A percentile compares a stretch with the other conserved stretches of the same genome.
Evolutionary conservation across 92 coral and sea anemone genomes (phyloP).

Genomic region (Hydrozoanthus gracilis): DNA sequence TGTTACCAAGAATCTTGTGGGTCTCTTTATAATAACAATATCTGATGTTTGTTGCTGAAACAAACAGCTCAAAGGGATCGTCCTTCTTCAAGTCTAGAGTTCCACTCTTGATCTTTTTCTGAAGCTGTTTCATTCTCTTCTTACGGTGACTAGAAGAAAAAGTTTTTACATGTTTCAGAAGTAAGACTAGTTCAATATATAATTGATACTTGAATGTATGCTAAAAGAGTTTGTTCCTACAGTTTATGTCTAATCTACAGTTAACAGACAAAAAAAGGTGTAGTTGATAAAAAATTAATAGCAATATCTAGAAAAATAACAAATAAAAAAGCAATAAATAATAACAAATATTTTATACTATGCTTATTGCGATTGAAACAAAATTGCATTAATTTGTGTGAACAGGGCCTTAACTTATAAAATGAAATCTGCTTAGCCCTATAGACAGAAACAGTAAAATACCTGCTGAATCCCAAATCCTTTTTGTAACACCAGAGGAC

Average conservation of each 20-base stretch:
- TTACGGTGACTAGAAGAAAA: slow-evolving; percentile 77
- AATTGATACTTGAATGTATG: background rate
- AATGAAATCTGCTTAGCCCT: too few species aligned
- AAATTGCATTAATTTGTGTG: too few species aligned
- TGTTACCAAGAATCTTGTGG: slow-evolving; percentile 97
- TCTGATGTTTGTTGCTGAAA: slow-evolving; percentile 94
- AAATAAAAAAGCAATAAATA: too few species aligned
- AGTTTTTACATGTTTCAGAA: background rate
- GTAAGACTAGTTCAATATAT: background rate
- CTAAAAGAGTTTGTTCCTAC: too few species aligned
- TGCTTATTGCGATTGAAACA: too few species aligned
- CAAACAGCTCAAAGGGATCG: slow-evolving; percentile 94
- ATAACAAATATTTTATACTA: too few species aligned
- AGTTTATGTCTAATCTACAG: too few species aligned
- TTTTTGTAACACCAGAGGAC: slow-evolving; percentile 98
- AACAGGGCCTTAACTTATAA: too few species aligned
- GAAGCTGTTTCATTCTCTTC: slow-evolving; percentile 95
- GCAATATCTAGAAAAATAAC: too few species aligned
- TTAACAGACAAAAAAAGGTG: too few species aligned
- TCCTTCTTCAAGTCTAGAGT: slow-evolving; percentile 91
- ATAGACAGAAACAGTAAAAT: background rate
- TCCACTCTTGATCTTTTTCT: slow-evolving; percentile 96
- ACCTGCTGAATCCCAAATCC: slow-evolving; percentile 97
- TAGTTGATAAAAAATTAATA: too few species aligned
- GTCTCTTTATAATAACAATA: slow-evolving; percentile 98